Evolutionary conservation across 1,140 invertebrate species (phyloP).

Genomic region (Drosophila mayri): DNA sequence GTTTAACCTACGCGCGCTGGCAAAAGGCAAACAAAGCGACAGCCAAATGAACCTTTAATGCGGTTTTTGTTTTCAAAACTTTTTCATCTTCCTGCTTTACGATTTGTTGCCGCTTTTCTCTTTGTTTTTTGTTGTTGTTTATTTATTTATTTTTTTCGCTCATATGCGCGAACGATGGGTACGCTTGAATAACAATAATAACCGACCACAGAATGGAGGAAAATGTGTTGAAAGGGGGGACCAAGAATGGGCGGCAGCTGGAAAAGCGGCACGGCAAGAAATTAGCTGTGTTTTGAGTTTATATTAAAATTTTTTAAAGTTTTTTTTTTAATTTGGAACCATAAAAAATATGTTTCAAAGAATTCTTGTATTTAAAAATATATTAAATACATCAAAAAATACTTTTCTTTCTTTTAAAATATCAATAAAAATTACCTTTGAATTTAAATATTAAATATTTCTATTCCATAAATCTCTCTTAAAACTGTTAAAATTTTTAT

Average conservation of each 20-base stretch:
- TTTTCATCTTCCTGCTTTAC: conserved; percentile 41
- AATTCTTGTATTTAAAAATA: too few species aligned
- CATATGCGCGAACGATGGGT: conserved; percentile 15
- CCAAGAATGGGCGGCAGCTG: conserved; percentile 67
- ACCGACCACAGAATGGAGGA: conserved; percentile 54
- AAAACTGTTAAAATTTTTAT: background rate
- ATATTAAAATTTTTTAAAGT: background rate
- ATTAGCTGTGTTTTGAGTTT: background rate
- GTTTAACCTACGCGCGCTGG: conserved; percentile 57
- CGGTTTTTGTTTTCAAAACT: conserved; percentile 65
- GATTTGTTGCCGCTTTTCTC: conserved; percentile 28
- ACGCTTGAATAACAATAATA: conserved; percentile 55
- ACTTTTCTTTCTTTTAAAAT: too few species aligned
- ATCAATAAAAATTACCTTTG: background rate
- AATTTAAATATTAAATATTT: background rate
- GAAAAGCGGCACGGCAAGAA: conserved; percentile 28
- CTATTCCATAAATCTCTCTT: background rate
- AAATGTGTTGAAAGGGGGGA: conserved; percentile 49
- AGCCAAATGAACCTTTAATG: conserved; percentile 81
- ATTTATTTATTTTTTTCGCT: conserved; percentile 17
- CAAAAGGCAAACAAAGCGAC: conserved; percentile 74
- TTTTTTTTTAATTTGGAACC: too few species aligned
- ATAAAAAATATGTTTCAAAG: background rate
- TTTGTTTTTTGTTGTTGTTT: conserved; percentile 33
- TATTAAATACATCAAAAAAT: background rate